Conservation (phyloP, 2,888 invertebrate genomes). For the Habrosyne pyritoides region DNA sequence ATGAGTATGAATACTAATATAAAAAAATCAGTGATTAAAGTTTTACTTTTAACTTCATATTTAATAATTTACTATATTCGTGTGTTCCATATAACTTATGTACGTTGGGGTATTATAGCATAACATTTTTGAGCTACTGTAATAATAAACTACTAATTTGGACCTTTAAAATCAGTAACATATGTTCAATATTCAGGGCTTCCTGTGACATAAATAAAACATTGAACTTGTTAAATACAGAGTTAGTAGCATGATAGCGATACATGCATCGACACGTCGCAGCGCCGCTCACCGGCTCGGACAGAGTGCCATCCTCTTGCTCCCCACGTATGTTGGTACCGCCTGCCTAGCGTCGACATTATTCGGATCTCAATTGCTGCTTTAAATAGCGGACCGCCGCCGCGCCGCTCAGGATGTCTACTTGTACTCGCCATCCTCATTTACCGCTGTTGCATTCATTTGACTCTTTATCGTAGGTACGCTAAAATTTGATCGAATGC, state of each 20-base stretch:
- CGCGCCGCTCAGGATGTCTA: slow-evolving; percentile 38
- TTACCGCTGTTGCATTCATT: slow-evolving; percentile 32
- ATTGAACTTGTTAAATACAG: not conserved
- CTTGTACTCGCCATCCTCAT: slow-evolving; percentile 45
- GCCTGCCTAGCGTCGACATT: slow-evolving; percentile 29
- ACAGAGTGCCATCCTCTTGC: slow-evolving; percentile 24
- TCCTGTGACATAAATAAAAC: not conserved
- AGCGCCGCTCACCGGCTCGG: slow-evolving; percentile 11
- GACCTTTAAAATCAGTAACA: not conserved
- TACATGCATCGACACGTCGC: not conserved
- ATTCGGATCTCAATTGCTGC: slow-evolving; percentile 50
- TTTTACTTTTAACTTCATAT: not conserved
- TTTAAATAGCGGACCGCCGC: slow-evolving; percentile 41
- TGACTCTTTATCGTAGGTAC: slow-evolving; percentile 16
- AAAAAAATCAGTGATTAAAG: not conserved
- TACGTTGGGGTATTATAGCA: not conserved
- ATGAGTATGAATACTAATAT: slow-evolving; percentile 4
- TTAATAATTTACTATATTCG: not conserved
- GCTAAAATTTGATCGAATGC: slow-evolving; percentile 15
- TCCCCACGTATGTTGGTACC: slow-evolving; percentile 16
- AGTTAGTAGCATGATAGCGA: not conserved
- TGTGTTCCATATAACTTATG: not conserved
- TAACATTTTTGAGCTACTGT: not conserved
- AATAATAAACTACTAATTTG: not conserved
- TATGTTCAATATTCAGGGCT: not conserved